A percentile compares a stretch with the other conserved stretches of the same genome.
phyloP scores from a whole-genome alignment of 2,797 vertebrate species.

The Astyanax mexicanus region DNA sequence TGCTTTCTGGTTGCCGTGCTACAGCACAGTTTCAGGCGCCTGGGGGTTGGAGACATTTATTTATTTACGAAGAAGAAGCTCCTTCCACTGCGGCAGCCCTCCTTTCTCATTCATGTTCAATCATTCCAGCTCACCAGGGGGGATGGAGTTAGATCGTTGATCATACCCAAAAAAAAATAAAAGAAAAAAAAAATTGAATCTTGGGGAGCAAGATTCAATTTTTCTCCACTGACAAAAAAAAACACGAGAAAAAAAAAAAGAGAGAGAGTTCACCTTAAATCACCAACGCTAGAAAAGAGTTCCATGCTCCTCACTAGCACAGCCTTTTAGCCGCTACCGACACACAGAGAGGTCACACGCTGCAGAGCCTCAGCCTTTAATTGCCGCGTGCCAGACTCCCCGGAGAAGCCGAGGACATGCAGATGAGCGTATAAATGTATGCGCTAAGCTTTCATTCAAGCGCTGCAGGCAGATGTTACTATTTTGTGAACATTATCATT shows the following conservation, averaged over 20 bases:
- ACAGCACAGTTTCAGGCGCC: constrained; percentile 49
- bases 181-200: no score
- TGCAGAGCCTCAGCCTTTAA: constrained; percentile 2
- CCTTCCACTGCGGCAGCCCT: constrained; percentile 51
- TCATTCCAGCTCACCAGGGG: constrained; percentile 29
- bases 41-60: constrained; percentile 51
- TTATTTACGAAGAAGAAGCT: constrained; percentile 61
- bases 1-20: constrained; percentile 56
- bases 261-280: constrained; percentile 10
- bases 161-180: constrained; percentile 48
- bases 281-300: constrained; percentile 28
- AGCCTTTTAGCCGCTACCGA: constrained; percentile 17
- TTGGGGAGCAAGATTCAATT: constrained; percentile 45
- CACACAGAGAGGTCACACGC: constrained; percentile 1
- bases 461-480: constrained; percentile 17
- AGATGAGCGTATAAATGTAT: neutral
- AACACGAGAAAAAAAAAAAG: constrained; percentile 33
- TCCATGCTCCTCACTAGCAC: neutral
- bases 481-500: neutral
- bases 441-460: constrained; percentile 2
- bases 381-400: neutral
- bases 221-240: constrained; percentile 41
- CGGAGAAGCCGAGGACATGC: constrained; percentile 6
- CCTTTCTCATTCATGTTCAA: constrained; percentile 38
- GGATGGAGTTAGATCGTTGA: constrained; percentile 42